Evolutionary conservation across 2,797 vertebrate genomes (phyloP), one percentile per base, ranked within the genome.

Genomic region (Arrhamphus sclerolepis): DNA sequence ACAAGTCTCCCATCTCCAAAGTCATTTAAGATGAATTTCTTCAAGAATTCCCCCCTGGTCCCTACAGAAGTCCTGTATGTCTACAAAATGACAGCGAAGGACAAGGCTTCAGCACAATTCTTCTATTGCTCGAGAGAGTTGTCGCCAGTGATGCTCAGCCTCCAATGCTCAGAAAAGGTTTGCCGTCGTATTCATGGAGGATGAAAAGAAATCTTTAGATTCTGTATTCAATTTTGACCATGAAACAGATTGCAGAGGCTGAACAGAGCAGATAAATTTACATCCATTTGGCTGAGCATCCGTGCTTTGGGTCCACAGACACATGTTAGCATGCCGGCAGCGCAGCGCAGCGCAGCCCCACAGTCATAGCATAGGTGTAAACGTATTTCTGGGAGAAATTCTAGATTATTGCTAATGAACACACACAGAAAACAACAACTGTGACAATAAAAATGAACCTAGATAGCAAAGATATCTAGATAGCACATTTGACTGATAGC

Each of bases 191-290:
- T 69, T 64, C 41, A 40, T 8, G n/a, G 43, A 58, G 68, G 44
- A 56, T 63, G 1, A 73, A 78, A 72, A 80, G n/a, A 63, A 41
- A 48, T 59, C 39, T 47, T 50, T 69, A 80, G 87, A 83, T 81
- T 81, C 38, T 6, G 46, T 19, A 86, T 81, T 69, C 76, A 63
- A 69, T 62, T 56, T 68, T 13, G 3, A 51, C 66, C 42, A 61
- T 53, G 63, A 73, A 54, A 77, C 26, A 59, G 72, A 80, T 76
- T 62, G 66, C 58, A 48, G 22, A 39, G 58, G 66, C 56, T 52
- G 57, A 62, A 72, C 70, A 72, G 59, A 75, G 63, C 42, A 62
- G 61, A 48, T 38, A 72, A 83, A 89, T 89, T 85, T 84, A 87
- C 79, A 74, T 77, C 51, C 42, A 53, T 51, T 31, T 31, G n/a